Base-by-base conservation (phyloP, 2,888 invertebrate species). In the Sminthurides aquaticus region DNA sequence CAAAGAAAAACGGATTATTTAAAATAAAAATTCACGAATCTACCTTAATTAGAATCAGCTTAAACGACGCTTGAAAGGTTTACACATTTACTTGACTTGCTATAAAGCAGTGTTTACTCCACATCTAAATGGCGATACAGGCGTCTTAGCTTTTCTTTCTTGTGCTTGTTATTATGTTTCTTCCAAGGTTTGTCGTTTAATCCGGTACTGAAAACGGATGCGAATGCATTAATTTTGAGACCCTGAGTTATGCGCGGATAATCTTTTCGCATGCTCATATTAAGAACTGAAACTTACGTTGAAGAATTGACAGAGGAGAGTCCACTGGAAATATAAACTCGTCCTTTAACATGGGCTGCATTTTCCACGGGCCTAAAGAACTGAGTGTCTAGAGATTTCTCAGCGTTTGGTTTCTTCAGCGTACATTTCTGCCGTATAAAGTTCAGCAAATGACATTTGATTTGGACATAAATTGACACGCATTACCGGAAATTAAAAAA, bases 71-170 rank as follows among this genome's bases (percentile, higher is more conserved):
- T n/a, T n/a, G n/a, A n/a, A n/a, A n/a, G n/a, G n/a, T n/a, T n/a
- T n/a, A n/a, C n/a, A n/a, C n/a, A n/a, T n/a, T n/a, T n/a, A 34
- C 43, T 34, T 34, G 8, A 34, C 43, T 11, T 5, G 43, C 15
- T 11, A 5, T 11, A 11, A 34, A 34, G 5, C 15, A 15, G 15
- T 15, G 34, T 49, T 65, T 48, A 72, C 52, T 72, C 71, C 22
- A 71, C 76, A 79, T 96, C 95, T 62, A 93, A 83, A 80, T 94
- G 87, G 49, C 85, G 83, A 79, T 91, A 94, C 43, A 91, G 84
- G 76, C 89, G 83, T 76, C 96, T 83, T n/a, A 92, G 79, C 78
- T 98, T 98, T 78, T 96, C 94, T 67, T 88, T 87, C 78, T 93
- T 95, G 73, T 91, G 91, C 76, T 88, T 88, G 78, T 96, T 95